Base-by-base conservation (phyloP, 2,797 vertebrate genomes). In the Premnoplex brunnescens region DNA sequence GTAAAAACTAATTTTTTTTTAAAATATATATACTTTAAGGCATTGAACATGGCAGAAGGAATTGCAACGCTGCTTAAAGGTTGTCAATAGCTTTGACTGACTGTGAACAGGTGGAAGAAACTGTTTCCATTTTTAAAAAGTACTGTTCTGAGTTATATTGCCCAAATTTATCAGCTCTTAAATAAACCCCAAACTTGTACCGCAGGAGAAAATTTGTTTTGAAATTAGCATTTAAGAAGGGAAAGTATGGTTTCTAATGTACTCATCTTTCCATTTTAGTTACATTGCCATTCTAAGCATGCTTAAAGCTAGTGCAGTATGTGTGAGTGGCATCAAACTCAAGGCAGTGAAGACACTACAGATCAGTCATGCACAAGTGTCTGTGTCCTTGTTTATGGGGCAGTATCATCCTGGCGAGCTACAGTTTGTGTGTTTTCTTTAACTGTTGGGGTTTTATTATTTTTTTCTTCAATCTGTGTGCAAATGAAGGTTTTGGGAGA, bases 181-280 rank as follows among this genome's bases (percentile, higher is more conserved):
- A 79, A 44, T 52, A 85, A 86, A 60, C 14, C 13, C 54, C 30
- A 34, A 44, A 82, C 21, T 69, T 58, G 30, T 64, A 28, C 10
- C 18, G 8, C 9, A 32, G 27, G 30, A 85, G 63, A 60, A 91
- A 80, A 89, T 32, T 21, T 85, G 0, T 71, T 89, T 82, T 67
- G 39, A 23, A 93, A 78, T 89, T 88, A 78, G 27, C 51, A 62
- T 91, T 89, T 78, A 26, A 64, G 75, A 88, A 80, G 21, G 27
- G 13, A 62, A 89, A 82, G 3, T 76, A 19, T 41, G 24, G 23
- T 66, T 94, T 91, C 43, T 79, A 21, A 27, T 52, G 30, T 62
- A 51, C 55, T 87, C 85, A 59, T 27, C 22, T 80, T 85, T 80
- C 68, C 12, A 21, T 63, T 96, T 83, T 62, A 80, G 62, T 73